phyloP scores from a whole-genome alignment of 2,113 vertebrate species.

The Macroglossus sobrinus region DNA sequence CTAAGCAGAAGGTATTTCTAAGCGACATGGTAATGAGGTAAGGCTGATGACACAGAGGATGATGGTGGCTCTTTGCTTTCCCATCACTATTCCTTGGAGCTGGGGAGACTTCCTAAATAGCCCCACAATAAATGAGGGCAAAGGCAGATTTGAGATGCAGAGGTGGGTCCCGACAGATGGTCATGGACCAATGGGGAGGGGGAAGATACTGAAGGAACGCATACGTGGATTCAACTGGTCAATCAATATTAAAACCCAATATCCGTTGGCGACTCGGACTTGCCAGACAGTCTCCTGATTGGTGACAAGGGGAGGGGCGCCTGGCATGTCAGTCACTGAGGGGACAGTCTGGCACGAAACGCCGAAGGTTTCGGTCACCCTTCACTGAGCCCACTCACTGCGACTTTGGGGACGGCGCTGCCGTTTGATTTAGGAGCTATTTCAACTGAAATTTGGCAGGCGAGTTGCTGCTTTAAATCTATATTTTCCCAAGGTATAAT shows the following conservation, averaged over 20 bases:
- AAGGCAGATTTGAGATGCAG: background rate
- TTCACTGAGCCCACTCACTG: accelerated
- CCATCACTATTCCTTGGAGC: background rate
- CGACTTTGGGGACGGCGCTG: accelerated
- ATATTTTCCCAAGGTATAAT: background rate
- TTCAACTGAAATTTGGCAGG: background rate
- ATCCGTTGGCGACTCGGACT: accelerated
- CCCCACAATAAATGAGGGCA: background rate
- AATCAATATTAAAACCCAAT: background rate
- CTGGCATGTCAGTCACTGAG: accelerated
- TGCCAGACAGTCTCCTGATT: accelerated
- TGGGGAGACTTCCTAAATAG: background rate
- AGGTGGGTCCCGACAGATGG: background rate
- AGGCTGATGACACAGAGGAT: background rate
- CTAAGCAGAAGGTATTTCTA: background rate
- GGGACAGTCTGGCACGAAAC: accelerated
- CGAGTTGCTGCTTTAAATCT: background rate
- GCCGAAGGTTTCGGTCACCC: no score
- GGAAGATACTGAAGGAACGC: background rate
- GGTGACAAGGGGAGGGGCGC: accelerated
- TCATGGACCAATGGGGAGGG: background rate
- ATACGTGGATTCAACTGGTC: background rate
- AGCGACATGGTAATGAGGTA: accelerated
- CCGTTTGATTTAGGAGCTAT: background rate
- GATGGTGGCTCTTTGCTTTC: no score